Evolutionary conservation across 2,888 invertebrate genomes (phyloP), one percentile per base, ranked within the genome.

Genomic region (Isotomurus palustris): DNA sequence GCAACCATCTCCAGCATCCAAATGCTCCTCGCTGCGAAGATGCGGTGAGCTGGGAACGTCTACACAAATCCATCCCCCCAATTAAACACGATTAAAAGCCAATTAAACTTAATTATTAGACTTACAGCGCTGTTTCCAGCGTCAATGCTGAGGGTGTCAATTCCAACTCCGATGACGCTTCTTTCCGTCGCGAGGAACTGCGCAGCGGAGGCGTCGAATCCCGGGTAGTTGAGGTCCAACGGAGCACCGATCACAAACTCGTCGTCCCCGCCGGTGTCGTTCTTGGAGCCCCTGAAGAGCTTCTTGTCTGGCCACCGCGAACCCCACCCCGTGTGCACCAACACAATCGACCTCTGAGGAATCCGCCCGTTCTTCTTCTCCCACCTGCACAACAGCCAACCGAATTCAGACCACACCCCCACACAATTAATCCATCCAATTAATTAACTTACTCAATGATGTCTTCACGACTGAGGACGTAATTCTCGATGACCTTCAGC

Each of bases 81-180:
- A n/a, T n/a, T n/a, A n/a, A n/a, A n/a, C n/a, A n/a, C n/a, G n/a
- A n/a, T n/a, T n/a, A n/a, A n/a, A n/a, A n/a, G n/a, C n/a, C n/a
- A n/a, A n/a, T n/a, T n/a, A n/a, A n/a, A n/a, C n/a, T n/a, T n/a
- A n/a, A n/a, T n/a, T n/a, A n/a, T n/a, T n/a, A n/a, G n/a, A 19
- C 14, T 45, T 40, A 60, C 64, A 43, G 49, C 61, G 6, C 38
- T 25, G 38, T 60, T 60, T n/a, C 69, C 69, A 8, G 58, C 35
- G 40, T 69, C 69, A 60, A 68, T 61, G 12, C 61, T 59, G n/a
- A 68, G 24, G 3, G 57, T 56, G 32, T 69, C 69, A 38, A 66
- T 62, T 14, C 69, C 69, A 10, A 68, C 67, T 1, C 69, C 69
- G 10, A 60, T 28, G n/a, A 68, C 58, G 32, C 62, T 50, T 6